These are phyloP conservation scores for Busseola fusca DNA, from an alignment of 2,888 invertebrate species.

Conservation along the genomic window DNA sequence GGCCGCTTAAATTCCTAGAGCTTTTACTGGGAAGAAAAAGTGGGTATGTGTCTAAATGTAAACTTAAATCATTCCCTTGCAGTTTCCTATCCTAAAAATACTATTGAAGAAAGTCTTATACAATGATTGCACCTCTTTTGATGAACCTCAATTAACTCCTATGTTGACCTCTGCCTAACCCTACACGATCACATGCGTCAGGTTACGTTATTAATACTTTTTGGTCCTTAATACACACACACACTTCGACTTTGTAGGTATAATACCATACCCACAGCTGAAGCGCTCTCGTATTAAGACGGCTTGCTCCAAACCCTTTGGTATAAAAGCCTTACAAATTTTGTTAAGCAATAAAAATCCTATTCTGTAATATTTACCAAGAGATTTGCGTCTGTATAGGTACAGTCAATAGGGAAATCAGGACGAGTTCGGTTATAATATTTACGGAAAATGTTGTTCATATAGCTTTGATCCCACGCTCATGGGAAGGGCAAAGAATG, in stretches of 20 bases:
- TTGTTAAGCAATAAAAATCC: constrained; percentile 25
- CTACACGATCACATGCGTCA: neutral
- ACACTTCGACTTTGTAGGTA: neutral
- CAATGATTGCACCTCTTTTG: no score
- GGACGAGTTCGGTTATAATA: constrained; percentile 41
- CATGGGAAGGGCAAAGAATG: constrained; percentile 4
- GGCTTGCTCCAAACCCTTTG: neutral
- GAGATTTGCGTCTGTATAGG: neutral
- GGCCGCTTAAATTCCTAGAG: no score
- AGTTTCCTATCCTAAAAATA: no score
- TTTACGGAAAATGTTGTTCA: constrained; percentile 47
- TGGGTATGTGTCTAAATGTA: no score
- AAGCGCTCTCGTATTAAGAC: neutral
- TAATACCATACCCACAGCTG: neutral
- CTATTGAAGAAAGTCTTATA: no score
- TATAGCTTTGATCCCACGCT: constrained; percentile 33
- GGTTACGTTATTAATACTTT: neutral
- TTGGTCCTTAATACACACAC: neutral
- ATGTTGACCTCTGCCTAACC: neutral
- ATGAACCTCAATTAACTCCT: no score
- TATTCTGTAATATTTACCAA: constrained; percentile 22
- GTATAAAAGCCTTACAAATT: constrained; percentile 1
- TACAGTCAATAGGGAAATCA: constrained; percentile 33
- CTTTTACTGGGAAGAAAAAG: no score
- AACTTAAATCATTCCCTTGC: no score